A percentile compares a stretch with the other conserved stretches of the same genome.
These are phyloP conservation scores for Dendrocincla fuliginosa DNA, from an alignment of 2,797 vertebrate species.

Conservation along the genomic window DNA sequence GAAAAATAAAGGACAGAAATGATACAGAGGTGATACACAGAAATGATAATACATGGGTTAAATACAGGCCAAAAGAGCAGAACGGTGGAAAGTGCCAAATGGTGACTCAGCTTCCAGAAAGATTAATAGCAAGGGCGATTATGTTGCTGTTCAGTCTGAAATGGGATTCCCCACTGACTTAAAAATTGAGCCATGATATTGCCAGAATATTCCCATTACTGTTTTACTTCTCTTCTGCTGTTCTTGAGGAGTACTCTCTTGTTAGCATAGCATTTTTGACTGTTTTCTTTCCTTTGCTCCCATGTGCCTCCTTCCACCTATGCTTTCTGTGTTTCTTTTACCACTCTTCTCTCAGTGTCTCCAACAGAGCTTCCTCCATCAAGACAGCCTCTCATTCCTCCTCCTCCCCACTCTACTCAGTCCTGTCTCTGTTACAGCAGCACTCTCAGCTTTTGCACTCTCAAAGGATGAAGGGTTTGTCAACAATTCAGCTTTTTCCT, in stretches of 20 bases:
- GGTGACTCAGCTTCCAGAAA: neutral
- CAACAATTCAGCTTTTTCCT: neutral
- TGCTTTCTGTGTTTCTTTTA: neutral
- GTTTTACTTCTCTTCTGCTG: neutral
- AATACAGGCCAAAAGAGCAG: neutral
- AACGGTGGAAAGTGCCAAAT: neutral
- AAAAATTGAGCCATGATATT: neutral
- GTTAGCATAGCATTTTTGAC: neutral
- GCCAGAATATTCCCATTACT: neutral
- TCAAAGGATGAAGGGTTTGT: neutral
- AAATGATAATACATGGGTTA: neutral
- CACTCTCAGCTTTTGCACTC: neutral
- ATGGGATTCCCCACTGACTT: neutral
- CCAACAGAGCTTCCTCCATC: neutral
- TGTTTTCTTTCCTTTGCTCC: neutral
- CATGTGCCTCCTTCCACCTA: neutral
- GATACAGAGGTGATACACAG: neutral
- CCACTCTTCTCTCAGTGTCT: neutral
- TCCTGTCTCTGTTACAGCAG: neutral
- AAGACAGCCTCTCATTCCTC: neutral
- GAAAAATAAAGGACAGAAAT: neutral
- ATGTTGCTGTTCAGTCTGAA: neutral
- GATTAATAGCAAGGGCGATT: neutral
- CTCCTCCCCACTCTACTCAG: neutral
- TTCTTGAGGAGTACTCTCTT: neutral